Evolutionary conservation across 2,113 vertebrate species (phyloP).

Genomic region (Gobiocypris rarus): DNA sequence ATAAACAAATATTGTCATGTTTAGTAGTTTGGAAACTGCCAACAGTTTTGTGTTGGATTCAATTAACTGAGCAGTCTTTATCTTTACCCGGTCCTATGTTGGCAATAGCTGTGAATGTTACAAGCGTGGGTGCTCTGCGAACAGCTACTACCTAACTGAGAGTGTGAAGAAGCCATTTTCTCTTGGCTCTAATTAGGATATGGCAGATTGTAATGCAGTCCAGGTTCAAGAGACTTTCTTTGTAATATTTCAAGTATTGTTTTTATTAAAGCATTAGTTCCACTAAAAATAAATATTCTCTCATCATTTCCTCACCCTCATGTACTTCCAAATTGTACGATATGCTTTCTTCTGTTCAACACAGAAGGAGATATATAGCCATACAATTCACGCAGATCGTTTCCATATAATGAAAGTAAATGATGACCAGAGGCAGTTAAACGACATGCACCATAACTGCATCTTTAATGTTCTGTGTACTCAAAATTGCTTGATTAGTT

Average conservation of each 20-base stretch:
- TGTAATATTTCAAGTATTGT: neutral
- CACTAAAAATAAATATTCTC: neutral
- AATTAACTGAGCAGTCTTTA: slow-evolving; percentile 39
- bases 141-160: slow-evolving; percentile 39
- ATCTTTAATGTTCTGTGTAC: neutral
- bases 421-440: neutral
- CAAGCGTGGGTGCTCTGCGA: slow-evolving; percentile 25
- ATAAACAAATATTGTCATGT: slow-evolving; percentile 6
- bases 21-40: neutral
- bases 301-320: neutral
- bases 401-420: neutral
- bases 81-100: slow-evolving; percentile 25
- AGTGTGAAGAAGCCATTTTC: slow-evolving; percentile 30
- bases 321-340: neutral
- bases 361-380: neutral
- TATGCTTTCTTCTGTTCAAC: neutral
- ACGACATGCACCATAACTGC: neutral
- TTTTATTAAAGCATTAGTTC: neutral
- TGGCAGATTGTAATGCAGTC: slow-evolving; percentile 29
- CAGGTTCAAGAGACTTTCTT: slow-evolving; percentile 22
- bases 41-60: slow-evolving; percentile 16
- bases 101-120: slow-evolving; percentile 21
- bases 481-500: neutral
- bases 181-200: slow-evolving; percentile 41
- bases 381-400: neutral